Conservation (phyloP, 2,888 invertebrate genomes). For the Heliothis peltigera region DNA sequence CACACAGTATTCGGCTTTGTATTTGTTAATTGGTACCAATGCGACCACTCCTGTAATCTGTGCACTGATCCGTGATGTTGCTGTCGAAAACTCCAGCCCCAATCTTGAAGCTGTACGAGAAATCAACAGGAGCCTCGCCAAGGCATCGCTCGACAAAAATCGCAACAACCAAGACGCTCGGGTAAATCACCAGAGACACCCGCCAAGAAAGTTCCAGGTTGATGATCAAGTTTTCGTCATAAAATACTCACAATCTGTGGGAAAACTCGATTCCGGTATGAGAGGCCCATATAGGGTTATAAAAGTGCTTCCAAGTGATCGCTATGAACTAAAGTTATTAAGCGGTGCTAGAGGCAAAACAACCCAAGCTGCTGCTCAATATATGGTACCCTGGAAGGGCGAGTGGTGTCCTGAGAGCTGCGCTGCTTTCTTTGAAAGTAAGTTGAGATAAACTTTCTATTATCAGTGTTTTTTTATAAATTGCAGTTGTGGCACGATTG, state of each 20-base stretch:
- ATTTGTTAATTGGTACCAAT: conserved; percentile 5
- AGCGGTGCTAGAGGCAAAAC: conserved; percentile 8
- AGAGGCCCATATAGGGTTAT: conserved; percentile 7
- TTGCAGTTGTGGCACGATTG: background rate
- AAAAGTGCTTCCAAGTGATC: background rate
- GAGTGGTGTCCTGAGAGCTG: conserved; percentile 10
- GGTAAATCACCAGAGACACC: background rate
- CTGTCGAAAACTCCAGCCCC: background rate
- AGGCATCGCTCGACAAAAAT: background rate
- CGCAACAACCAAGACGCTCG: background rate
- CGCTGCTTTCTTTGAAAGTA: conserved; percentile 7
- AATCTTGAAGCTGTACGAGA: conserved; percentile 18
- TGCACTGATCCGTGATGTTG: conserved; percentile 11
- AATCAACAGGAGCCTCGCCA: background rate
- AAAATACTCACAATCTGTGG: conserved; percentile 6
- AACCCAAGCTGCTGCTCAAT: conserved; percentile 5
- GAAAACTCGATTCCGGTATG: conserved; percentile 9
- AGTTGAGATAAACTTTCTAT: background rate
- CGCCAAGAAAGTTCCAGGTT: background rate
- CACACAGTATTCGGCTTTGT: conserved; percentile 6
- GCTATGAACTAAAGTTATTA: conserved; percentile 8
- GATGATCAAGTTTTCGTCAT: conserved; percentile 7
- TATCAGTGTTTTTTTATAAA: background rate
- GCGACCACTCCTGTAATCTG: conserved; percentile 20
- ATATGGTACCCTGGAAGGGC: conserved; percentile 3